Evolutionary conservation across 2,888 invertebrate genomes (phyloP).

Genomic region (Amorpha juglandis): DNA sequence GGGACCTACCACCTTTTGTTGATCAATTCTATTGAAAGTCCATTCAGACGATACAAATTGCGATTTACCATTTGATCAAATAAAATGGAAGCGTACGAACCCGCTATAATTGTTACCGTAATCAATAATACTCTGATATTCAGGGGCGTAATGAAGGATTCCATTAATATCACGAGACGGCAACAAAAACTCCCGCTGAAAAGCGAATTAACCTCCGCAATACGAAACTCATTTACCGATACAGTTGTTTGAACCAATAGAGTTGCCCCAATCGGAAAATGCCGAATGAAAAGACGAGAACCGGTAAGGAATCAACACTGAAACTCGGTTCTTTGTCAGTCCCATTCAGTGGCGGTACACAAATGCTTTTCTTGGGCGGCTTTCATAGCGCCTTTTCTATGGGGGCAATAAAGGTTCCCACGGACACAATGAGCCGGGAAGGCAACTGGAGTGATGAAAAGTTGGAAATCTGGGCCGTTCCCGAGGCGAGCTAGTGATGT

Average conservation of each 20-base stretch:
- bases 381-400: conserved; percentile 79
- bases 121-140: conserved; percentile 28
- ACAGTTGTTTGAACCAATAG: conserved; percentile 69
- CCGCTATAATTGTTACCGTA: background rate
- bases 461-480: conserved; percentile 81
- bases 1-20: too few relatives aligned
- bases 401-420: conserved; percentile 83
- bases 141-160: conserved; percentile 36
- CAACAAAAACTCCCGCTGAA: conserved; percentile 63
- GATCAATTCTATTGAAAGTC: too few relatives aligned
- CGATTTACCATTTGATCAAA: too few relatives aligned
- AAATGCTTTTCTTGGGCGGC: conserved; percentile 81
- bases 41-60: too few relatives aligned
- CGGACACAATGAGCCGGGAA: conserved; percentile 79
- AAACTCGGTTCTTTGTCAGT: conserved; percentile 69
- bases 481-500: conserved; percentile 66
- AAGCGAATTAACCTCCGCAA: conserved; percentile 75
- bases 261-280: conserved; percentile 72
- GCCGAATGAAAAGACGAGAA: conserved; percentile 68
- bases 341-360: conserved; percentile 71
- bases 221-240: conserved; percentile 79
- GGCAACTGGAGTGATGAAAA: conserved; percentile 81
- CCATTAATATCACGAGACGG: conserved; percentile 53
- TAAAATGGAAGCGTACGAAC: too few relatives aligned
- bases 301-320: conserved; percentile 64